Evolutionary conservation across 2,888 invertebrate genomes (phyloP), one percentile per base, ranked within the genome.

Genomic region (Drosophila recens): DNA sequence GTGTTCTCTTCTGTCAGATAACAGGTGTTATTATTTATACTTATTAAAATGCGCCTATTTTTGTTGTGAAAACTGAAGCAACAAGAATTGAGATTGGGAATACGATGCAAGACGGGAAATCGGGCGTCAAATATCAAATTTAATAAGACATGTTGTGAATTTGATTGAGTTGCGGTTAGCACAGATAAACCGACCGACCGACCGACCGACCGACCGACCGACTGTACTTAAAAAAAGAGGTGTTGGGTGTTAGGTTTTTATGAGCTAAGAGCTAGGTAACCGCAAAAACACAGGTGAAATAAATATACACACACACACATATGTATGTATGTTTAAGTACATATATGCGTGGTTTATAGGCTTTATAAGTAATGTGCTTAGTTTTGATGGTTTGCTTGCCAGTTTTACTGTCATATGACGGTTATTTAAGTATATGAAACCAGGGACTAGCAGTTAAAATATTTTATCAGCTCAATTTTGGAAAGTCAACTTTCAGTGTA

Each of bases 41-140:
- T 10, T 42, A 56, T n/a, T n/a, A 36, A 49, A 45, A 53, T 43
- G 56, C 40, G 11, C 57, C 23, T 45, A 54, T 62, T 67, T 66
- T 1, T 30, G 48, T 9, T 51, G 36, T 20, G 13, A 34, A 30
- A 72, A 72, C 30, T 71, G 17, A 57, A 45, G 53, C 67, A 63
- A 23, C 57, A 27, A 51, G 48, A 52, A 67, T 72, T 62, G 67
- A 53, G 38, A 75, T 68, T 69, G 49, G 51, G 42, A 86, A 89
- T 83, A 59, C 58, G 72, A 80, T 83, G 81, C 75, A 36, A 34
- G 70, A 56, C 77, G 84, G 87, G 80, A 89, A 89, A 77, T 69
- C 63, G 58, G 61, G 49, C 38, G 54, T 79, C 63, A 51, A 66
- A 75, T 82, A 82, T 75, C 86, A 48, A 46, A 72, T 74, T 66